Base-by-base conservation (phyloP, 2,888 invertebrate species). In the Synanthedon formicaeformis region DNA sequence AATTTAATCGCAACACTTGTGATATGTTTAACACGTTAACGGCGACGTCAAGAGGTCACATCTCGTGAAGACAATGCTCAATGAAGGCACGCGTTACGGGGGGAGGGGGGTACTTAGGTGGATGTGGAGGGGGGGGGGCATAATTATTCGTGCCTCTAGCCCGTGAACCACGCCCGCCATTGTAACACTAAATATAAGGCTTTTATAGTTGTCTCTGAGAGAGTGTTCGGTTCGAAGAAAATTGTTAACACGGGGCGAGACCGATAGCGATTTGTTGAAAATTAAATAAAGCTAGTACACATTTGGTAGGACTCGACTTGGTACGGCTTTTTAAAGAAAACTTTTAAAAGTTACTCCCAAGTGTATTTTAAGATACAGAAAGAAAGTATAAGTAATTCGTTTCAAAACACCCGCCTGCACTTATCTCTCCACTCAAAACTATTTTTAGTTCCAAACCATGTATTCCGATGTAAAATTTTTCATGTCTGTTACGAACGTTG, bases 391-490 rank as follows among this genome's bases (percentile, higher is more conserved):
- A 69, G 73, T 71, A 73, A 70, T 73, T 70, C 45, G 45, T 12
- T 45, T 45, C n/a, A 45, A 45, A 45, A 45, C 66, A 69, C 71
- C 69, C 70, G 74, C 34, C 34, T 8, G 34, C 67, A 81, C 80
- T 83, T 83, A 84, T 83, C 82, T 78, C 67, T 55, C 75, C 83
- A 84, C 84, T 84, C 83, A 81, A 83, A 85, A 82, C 84, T 85
- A 85, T 84, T 84, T 84, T 83, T 82, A 81, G 49, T 80, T 76
- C 74, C 64, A 79, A 82, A 82, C 74, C 71, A 67, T 45, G 45
- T 45, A 34, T 45, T 45, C 71, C 75, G 80, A 81, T 81, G 76
- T 82, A 82, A 84, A 82, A 83, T 81, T 72, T 45, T 74, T 75
- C 77, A 73, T 81, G 77, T 78, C 75, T 72, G 64, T 61, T 63